These are phyloP conservation scores for Ivindomyrus marchei DNA, from an alignment of 2,113 vertebrate genomes.

Conservation along the genomic window DNA sequence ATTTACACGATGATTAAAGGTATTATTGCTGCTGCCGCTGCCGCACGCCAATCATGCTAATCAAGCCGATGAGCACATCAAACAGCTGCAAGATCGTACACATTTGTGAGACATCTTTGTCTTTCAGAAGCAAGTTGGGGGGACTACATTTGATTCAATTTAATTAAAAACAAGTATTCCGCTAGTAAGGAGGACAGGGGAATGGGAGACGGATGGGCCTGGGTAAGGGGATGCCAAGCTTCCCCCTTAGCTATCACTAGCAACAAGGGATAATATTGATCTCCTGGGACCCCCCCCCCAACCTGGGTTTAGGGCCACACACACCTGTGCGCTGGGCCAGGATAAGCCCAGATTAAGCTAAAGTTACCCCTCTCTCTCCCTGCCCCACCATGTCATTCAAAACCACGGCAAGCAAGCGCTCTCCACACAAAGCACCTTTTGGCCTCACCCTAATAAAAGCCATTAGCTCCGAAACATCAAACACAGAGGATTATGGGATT, in stretches of 20 bases:
- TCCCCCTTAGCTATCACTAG: conserved; percentile 27
- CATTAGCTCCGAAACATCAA: conserved; percentile 63
- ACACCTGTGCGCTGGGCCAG: conserved; percentile 45
- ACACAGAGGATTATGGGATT: conserved; percentile 66
- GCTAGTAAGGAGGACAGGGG: conserved; percentile 28
- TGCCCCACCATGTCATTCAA: conserved; percentile 34
- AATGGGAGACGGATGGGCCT: not conserved
- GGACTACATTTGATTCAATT: conserved; percentile 48
- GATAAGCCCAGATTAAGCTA: conserved; percentile 68
- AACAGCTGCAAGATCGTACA: not conserved
- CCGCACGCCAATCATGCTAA: not conserved
- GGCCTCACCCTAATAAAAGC: conserved; percentile 61
- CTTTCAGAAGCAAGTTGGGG: not conserved
- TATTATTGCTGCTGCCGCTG: not conserved
- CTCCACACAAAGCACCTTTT: conserved; percentile 53
- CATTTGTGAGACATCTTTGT: not conserved
- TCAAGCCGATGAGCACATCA: not conserved
- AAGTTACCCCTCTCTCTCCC: conserved; percentile 48
- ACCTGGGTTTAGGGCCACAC: conserved; percentile 51
- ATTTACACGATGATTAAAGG: not conserved
- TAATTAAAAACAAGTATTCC: conserved; percentile 57
- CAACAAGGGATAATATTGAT: conserved; percentile 53
- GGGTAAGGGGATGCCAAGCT: conserved; percentile 43
- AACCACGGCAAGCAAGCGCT: conserved; percentile 17
- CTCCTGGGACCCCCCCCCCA: conserved; percentile 33